A percentile compares a stretch with the other conserved stretches of the same genome.
Evolutionary conservation across 1,140 invertebrate genomes (phyloP).

Genomic region (fruit fly (Drosophila melanogaster)): Release_6_plus_ISO1_MT NT_033779.5:19856001-19856500

Average conservation of each 20-base stretch:
- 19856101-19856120: conserved; percentile 15
- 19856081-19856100: neutral
- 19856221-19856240: conserved; percentile 79
- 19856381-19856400: conserved; percentile 30
- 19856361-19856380: conserved; percentile 17
- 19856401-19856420: conserved; percentile 9
- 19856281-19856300: conserved; percentile 58
- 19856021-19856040: neutral
- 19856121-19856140: conserved; percentile 7
- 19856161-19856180: conserved; percentile 4
- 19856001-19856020: neutral
- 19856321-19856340: conserved; percentile 34
- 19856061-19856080: conserved; percentile 1
- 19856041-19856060: neutral
- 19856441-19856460: conserved; percentile 52
- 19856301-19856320: conserved; percentile 47
- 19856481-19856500: conserved; percentile 68
- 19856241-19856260: conserved; percentile 81
- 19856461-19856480: conserved; percentile 52
- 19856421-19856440: conserved; percentile 40
- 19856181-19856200: conserved; percentile 83
- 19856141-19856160: conserved; percentile 18
- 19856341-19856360: conserved; percentile 45
- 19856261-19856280: conserved; percentile 36
- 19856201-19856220: conserved; percentile 81